Evolutionary conservation across 2,888 invertebrate genomes (phyloP).

Genomic region (Crematogaster levior): DNA sequence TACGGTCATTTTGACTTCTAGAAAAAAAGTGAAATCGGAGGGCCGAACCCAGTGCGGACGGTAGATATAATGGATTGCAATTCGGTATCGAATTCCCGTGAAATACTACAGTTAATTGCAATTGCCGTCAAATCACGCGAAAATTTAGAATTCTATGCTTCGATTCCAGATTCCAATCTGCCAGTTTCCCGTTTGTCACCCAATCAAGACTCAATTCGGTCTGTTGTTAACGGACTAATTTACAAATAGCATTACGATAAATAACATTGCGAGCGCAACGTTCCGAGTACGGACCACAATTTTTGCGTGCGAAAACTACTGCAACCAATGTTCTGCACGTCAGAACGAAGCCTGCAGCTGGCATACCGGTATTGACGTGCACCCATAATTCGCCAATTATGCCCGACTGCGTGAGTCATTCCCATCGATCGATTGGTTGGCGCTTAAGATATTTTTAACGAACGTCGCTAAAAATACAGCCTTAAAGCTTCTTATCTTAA

Average conservation of each 20-base stretch:
- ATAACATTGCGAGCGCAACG: background rate
- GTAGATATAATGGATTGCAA: background rate
- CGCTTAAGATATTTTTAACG: conserved; percentile 10
- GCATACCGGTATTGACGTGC: conserved; percentile 38
- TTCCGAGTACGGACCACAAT: background rate
- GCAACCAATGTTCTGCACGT: conserved; percentile 1
- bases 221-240: background rate
- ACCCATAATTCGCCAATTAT: conserved; percentile 75
- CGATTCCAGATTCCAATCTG: background rate
- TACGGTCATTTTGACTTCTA: background rate
- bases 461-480: background rate
- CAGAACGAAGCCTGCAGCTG: conserved; percentile 36
- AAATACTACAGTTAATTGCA: background rate
- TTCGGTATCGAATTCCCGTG: background rate
- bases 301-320: conserved; percentile 31
- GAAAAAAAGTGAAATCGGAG: conserved; percentile 15
- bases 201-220: conserved; percentile 15
- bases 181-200: background rate
- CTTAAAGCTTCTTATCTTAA: background rate
- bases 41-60: background rate
- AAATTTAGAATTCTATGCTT: conserved; percentile 14
- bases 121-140: background rate
- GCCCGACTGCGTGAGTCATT: conserved; percentile 69
- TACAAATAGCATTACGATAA: too few relatives aligned
- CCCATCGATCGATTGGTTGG: conserved; percentile 20